phyloP scores from a whole-genome alignment of 2,113 vertebrate species.

The Oxygymnocypris stewartii region DNA sequence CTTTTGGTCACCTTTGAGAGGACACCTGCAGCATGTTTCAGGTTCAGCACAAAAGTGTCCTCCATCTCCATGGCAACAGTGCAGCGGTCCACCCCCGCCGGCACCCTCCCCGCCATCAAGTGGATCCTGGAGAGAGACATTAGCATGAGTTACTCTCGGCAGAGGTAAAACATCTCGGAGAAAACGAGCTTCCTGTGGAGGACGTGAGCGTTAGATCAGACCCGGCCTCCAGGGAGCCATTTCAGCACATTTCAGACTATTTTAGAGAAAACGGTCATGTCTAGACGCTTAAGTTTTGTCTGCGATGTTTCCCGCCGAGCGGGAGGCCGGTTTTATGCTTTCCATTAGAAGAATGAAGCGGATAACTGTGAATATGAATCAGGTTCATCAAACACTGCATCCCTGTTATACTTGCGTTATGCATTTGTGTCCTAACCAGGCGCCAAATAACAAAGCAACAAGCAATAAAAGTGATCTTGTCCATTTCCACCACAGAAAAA shows the following conservation, averaged over 20 bases:
- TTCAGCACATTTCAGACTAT: neutral
- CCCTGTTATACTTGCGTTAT: neutral
- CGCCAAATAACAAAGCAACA: neutral
- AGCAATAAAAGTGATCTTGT: neutral
- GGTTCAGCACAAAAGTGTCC: constrained; percentile 85
- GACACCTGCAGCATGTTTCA: constrained; percentile 82
- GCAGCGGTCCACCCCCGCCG: constrained; percentile 69
- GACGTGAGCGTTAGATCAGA: constrained; percentile 9
- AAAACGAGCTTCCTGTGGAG: neutral
- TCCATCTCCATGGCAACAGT: constrained; percentile 82
- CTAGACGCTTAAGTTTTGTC: no score
- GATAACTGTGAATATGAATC: constrained; percentile 18
- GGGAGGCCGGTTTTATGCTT: constrained; percentile 10
- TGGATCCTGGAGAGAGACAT: constrained; percentile 81
- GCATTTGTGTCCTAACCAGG: neutral
- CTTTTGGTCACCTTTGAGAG: constrained; percentile 76
- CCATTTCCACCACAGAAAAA: no score
- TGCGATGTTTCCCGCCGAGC: no score
- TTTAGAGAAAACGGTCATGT: neutral
- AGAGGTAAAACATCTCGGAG: neutral
- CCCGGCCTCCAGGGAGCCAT: neutral
- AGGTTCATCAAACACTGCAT: neutral
- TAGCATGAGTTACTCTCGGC: neutral
- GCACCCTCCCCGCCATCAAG: constrained; percentile 90
- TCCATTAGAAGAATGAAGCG: neutral